phyloP scores from a whole-genome alignment of 2,113 vertebrate genomes.

The Todiramphus saurophagus region DNA sequence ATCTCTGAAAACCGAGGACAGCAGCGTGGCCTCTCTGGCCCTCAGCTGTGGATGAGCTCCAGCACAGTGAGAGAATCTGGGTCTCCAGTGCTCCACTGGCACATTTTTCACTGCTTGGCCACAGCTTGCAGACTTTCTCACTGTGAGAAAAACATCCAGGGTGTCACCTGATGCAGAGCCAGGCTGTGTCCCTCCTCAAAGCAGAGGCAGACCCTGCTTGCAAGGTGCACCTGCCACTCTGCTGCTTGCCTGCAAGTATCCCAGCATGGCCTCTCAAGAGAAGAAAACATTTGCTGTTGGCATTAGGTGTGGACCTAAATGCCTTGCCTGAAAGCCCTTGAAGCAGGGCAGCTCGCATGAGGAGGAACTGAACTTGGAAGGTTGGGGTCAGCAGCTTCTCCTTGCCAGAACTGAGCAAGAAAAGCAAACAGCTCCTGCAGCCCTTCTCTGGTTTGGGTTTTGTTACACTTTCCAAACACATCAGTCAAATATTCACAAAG shows the following conservation, averaged over 20 bases:
- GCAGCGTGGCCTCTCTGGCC: not conserved
- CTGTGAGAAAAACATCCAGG: fast-evolving
- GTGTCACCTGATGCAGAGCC: not conserved
- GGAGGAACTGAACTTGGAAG: not conserved
- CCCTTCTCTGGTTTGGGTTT: not conserved
- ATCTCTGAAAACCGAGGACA: not conserved
- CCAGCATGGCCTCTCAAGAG: not conserved
- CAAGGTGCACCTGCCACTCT: not conserved
- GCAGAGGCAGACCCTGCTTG: not conserved
- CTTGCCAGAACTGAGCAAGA: not conserved
- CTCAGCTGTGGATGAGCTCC: not conserved
- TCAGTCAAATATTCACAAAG: conserved; percentile 9
- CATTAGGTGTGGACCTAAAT: not conserved
- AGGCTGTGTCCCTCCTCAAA: not conserved
- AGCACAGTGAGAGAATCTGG: not conserved
- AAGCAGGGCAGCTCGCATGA: not conserved
- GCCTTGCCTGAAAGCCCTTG: not conserved
- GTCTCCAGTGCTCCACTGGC: not conserved
- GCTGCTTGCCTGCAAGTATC: not conserved
- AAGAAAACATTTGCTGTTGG: not conserved
- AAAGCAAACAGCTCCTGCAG: conserved; percentile 32
- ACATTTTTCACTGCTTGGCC: not conserved
- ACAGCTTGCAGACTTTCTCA: not conserved
- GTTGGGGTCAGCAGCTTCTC: not conserved
- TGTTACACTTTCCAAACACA: not conserved